Evolutionary conservation across 2,888 invertebrate genomes (phyloP).

Genomic region (Agonopterix subpropinquella): DNA sequence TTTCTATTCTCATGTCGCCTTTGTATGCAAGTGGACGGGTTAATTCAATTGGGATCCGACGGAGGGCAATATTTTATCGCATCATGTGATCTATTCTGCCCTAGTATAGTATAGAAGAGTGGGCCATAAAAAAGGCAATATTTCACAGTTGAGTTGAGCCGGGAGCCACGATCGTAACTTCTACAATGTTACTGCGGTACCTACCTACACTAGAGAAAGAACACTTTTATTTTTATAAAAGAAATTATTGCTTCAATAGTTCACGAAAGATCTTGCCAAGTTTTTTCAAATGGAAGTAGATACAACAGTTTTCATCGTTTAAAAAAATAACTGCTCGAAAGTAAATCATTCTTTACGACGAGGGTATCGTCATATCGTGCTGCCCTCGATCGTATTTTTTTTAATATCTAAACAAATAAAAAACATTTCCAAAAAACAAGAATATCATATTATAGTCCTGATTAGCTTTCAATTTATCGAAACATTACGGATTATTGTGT

Average conservation of each 20-base stretch:
- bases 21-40: conserved; percentile 75
- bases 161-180: conserved; percentile 68
- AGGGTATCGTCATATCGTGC: too few species aligned
- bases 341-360: too few species aligned
- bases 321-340: too few species aligned
- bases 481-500: too few species aligned
- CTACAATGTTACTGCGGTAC: conserved; percentile 68
- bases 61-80: conserved; percentile 73
- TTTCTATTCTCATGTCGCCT: conserved; percentile 49
- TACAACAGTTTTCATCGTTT: too few species aligned
- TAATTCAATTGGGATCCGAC: conserved; percentile 70
- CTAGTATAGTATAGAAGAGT: conserved; percentile 73
- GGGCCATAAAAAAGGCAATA: conserved; percentile 74
- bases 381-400: too few species aligned
- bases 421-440: too few species aligned
- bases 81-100: conserved; percentile 75
- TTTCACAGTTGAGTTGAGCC: conserved; percentile 72
- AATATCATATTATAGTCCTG: too few species aligned
- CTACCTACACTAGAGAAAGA: conserved; percentile 38
- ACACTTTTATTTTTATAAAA: conserved; percentile 55
- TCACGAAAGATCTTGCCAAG: too few species aligned
- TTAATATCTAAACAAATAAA: too few species aligned
- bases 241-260: conserved; percentile 35
- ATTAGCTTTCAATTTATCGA: too few species aligned
- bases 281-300: too few species aligned